Base-by-base conservation (phyloP, 2,113 vertebrate genomes). In the Prinia subflava region DNA sequence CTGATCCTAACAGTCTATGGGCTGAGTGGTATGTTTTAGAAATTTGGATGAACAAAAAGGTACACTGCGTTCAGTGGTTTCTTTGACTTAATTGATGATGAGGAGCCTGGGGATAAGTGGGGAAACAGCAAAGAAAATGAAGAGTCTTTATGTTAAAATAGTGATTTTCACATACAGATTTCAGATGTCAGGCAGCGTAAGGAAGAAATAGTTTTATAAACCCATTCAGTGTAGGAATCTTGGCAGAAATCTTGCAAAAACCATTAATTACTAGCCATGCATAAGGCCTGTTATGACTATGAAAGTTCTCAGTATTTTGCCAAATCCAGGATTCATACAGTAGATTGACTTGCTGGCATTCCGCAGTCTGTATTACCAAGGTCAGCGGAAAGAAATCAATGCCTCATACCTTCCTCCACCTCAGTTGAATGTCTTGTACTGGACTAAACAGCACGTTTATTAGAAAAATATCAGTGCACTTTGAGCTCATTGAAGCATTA, bases 381-480 rank as follows among this genome's bases (percentile, higher is more conserved):
- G 67, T 90, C 59, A 83, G 27, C 23, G 33, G 77, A 79, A 74
- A 65, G 56, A 73, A 91, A 76, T 84, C 42, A 95, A 75, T 89
- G 33, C 67, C 64, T 86, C 47, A 20, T 49, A 55, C 59, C 63
- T 88, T 94, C 42, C 33, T 82, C 35, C 44, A 79, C 65, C 42
- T 83, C 52, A 77, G 5, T 0, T 67, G 62, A 95, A 89, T 96
- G 95, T 97, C 89, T 86, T 91, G 59, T 96, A 93, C 94, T 96
- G 97, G 94, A 94, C 86, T 97, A 96, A 98, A 96, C 87, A 87
- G 90, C 80, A 91, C 94, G 93, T 97, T 94, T 92, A 76, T 91
- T 65, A 30, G 39, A 83, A 96, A 93, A 95, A 93, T 68, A 46
- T 20, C 75, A 69, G 88, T 96, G 75, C 84, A 80, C 95, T 96